Evolutionary conservation across 2,888 invertebrate genomes (phyloP).

Genomic region (Limnephilus rhombicus): DNA sequence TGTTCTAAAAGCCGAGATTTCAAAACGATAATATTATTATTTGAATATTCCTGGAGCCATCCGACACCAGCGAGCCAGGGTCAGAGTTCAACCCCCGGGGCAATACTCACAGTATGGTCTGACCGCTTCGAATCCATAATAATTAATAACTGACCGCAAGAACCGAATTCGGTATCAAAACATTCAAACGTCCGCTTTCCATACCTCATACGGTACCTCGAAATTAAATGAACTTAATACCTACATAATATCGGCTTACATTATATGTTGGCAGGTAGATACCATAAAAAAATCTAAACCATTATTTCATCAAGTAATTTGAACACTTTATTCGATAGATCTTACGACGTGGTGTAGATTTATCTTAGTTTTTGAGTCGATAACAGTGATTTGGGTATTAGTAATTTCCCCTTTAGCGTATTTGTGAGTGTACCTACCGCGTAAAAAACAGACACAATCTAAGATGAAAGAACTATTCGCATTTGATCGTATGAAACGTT

Average conservation of each 20-base stretch:
- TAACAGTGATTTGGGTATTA: conserved; percentile 57
- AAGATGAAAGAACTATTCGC: not conserved
- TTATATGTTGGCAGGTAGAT: not conserved
- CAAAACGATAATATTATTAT: conserved; percentile 10
- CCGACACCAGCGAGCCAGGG: conserved; percentile 42
- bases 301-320: conserved; percentile 52
- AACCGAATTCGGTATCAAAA: conserved; percentile 49
- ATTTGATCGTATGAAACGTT: not conserved
- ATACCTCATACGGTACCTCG: conserved; percentile 49
- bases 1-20: conserved; percentile 2
- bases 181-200: conserved; percentile 24
- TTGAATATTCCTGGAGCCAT: conserved; percentile 38
- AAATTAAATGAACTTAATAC: conserved; percentile 49
- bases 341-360: conserved; percentile 54
- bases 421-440: conserved; percentile 1
- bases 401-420: conserved; percentile 40
- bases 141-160: conserved; percentile 62
- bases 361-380: conserved; percentile 49
- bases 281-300: not conserved
- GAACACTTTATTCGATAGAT: conserved; percentile 14
- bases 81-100: conserved; percentile 52
- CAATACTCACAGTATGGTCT: conserved; percentile 51
- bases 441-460: not conserved
- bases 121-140: conserved; percentile 65
- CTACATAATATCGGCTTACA: conserved; percentile 37